Evolutionary conservation across 2,888 invertebrate species (phyloP), one percentile per base, ranked within the genome.

Genomic region (Peribatodes rhomboidaria): DNA sequence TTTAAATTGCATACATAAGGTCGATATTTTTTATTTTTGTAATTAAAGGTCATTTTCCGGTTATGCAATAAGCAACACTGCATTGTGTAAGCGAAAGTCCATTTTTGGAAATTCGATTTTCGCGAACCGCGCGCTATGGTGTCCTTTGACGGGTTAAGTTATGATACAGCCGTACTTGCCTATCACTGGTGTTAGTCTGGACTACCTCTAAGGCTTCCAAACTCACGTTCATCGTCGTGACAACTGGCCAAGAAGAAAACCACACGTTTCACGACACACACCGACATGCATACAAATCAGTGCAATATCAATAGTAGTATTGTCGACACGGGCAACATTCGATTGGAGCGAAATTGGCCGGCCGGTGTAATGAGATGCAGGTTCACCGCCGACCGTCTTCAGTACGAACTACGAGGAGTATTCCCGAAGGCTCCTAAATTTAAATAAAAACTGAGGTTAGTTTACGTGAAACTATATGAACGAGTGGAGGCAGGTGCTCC

Each of bases 331-430:
- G 47, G 49, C 47, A 44, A 35, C 31, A 39, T 39, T 18, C 46
- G 16, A 27, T 14, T 18, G 13, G 18, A n/a, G 37, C 18, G 56
- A 16, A 44, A 62, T 55, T 55, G 56, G 35, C 56, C n/a, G n/a
- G n/a, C 6, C 33, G 22, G 16, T 9, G 35, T 59, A 64, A 64
- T 64, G 35, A 59, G 47, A 59, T 64, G 64, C 59, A 63, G 64
- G 64, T 39, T 27, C 27, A 16, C 42, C 14, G 49, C 20, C 55
- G 33, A 27, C 49, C 49, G 22, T 54, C 49, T 53, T 41, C 54
- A 47, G 49, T 54, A 54, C 53, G 39, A 63, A 47, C 49, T 54
- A 54, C 53, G 39, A 63, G 14, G 57, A 35, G 35, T 37, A 16
- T 16, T 49, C 50, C 35, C 50, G 50, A 49, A 35, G 55, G 61